Evolutionary conservation across 2,797 vertebrate genomes (phyloP).

Genomic region (Staurois parvus): DNA sequence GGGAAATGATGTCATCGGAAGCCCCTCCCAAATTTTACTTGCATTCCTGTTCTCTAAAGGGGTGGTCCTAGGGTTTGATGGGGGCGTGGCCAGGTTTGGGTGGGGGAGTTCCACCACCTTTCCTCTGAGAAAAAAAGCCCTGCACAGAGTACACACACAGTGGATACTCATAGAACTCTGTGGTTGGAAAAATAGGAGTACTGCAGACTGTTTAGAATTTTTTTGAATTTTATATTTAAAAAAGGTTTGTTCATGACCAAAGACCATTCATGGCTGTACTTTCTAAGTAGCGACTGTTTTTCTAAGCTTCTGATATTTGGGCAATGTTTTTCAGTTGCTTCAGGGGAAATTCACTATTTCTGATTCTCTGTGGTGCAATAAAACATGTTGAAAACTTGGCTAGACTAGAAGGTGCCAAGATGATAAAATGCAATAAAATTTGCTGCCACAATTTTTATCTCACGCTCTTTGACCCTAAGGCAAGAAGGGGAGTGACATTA

Average conservation of each 20-base stretch:
- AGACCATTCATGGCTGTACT: not conserved
- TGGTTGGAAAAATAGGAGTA: no score
- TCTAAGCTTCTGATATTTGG: not conserved
- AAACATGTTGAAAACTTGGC: constrained; percentile 75
- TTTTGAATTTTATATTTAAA: not conserved
- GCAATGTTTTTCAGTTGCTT: constrained; percentile 56
- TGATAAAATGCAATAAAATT: constrained; percentile 69
- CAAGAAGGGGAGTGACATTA: constrained; percentile 27
- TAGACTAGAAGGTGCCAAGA: constrained; percentile 78
- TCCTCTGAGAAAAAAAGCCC: no score
- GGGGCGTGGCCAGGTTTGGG: no score
- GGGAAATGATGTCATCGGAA: no score
- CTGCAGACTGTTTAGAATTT: not conserved
- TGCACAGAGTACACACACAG: no score
- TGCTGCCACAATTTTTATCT: constrained; percentile 55
- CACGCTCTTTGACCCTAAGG: constrained; percentile 54
- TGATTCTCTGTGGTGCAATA: constrained; percentile 51
- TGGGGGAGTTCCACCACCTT: no score
- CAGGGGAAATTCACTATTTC: constrained; percentile 66
- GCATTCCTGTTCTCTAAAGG: no score
- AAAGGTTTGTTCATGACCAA: constrained; percentile 1
- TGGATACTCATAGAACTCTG: no score
- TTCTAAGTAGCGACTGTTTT: not conserved
- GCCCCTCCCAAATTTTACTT: no score
- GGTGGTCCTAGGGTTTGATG: no score